Evolutionary conservation across 2,113 vertebrate species (phyloP).

Genomic region (Telmatochromis sp.): DNA sequence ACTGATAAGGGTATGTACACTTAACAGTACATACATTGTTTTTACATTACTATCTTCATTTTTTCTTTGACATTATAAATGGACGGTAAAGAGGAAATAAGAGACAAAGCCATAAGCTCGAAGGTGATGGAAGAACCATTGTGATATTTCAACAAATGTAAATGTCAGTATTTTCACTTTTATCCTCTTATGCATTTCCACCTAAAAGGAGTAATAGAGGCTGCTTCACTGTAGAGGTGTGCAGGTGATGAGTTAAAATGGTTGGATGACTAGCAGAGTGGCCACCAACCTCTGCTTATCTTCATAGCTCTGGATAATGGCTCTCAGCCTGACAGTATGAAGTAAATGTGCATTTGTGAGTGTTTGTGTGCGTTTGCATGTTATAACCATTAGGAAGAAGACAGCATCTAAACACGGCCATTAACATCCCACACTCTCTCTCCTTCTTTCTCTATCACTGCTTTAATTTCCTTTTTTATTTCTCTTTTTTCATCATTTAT

Average conservation of each 20-base stretch:
- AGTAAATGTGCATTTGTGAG: conserved; percentile 31
- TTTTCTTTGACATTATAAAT: neutral
- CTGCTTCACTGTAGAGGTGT: neutral
- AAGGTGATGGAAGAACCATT: neutral
- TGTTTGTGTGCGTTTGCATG: conserved; percentile 2
- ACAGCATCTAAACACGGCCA: conserved; percentile 32
- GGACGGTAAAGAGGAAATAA: neutral
- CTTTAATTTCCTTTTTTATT: neutral
- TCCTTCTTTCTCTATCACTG: neutral
- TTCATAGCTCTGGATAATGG: conserved; percentile 58
- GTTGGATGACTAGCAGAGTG: conserved; percentile 22
- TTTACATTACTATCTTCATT: neutral
- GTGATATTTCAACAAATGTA: neutral
- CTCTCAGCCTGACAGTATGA: conserved; percentile 19
- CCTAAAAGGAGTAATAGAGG: neutral
- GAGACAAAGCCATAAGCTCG: neutral
- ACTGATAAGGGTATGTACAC: neutral
- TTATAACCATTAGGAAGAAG: neutral
- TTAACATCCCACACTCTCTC: conserved; percentile 36
- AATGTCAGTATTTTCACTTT: neutral
- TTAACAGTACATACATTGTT: neutral
- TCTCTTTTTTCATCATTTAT: neutral
- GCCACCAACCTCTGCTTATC: conserved; percentile 51
- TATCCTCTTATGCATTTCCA: neutral
- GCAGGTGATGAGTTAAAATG: conserved; percentile 32